phyloP scores from a whole-genome alignment of 2,888 invertebrate genomes.

The Dorcus parallelipipedus region DNA sequence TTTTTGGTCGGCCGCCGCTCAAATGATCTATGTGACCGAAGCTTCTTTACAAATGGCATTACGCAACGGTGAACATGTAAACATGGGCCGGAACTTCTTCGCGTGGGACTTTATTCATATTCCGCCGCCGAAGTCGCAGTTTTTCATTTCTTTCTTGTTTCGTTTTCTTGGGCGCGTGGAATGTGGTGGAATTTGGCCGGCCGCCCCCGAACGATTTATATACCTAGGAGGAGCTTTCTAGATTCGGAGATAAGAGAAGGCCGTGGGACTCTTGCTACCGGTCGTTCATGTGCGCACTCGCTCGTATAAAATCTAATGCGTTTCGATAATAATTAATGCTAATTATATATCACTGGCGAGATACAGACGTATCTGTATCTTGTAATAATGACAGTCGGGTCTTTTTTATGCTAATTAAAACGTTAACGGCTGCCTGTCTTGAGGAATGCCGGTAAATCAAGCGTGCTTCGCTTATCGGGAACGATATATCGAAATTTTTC shows the following conservation, averaged over 20 bases:
- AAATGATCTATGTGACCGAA: conserved; percentile 3
- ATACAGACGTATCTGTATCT: background rate
- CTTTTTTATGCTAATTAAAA: background rate
- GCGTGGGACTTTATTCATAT: conserved; percentile 3
- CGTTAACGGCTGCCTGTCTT: conserved; percentile 1
- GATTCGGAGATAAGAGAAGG: background rate
- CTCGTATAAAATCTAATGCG: background rate
- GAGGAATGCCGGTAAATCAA: background rate
- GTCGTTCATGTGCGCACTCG: conserved; percentile 3
- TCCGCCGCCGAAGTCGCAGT: conserved; percentile 1
- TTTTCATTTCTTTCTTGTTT: background rate
- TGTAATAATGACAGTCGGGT: background rate
- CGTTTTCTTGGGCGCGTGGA: too few species aligned
- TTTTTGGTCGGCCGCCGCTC: background rate
- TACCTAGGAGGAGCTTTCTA: background rate
- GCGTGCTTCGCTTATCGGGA: background rate
- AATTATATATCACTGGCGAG: background rate
- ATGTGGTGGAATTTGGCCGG: too few species aligned
- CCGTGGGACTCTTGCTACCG: background rate
- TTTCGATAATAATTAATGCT: conserved; percentile 2
- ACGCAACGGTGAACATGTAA: conserved; percentile 7
- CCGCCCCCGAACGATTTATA: too few species aligned
- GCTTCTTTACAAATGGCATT: conserved; percentile 7
- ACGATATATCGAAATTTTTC: background rate
- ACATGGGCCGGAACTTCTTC: background rate